Percentiles rank a stretch among this genome's conserved stretches.
Evolutionary conservation across 2,888 invertebrate genomes (phyloP).

Genomic region (Lasius platythorax): DNA sequence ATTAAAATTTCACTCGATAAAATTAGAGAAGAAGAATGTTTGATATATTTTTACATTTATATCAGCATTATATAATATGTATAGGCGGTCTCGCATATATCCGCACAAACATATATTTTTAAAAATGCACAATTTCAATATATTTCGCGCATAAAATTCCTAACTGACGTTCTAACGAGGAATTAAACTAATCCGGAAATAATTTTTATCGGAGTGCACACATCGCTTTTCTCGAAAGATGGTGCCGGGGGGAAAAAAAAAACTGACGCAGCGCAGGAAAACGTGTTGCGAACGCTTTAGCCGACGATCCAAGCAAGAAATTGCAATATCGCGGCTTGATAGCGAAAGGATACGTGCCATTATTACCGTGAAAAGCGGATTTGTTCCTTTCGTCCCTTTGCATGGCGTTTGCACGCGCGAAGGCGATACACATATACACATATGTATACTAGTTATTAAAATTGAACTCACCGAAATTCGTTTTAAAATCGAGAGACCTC

Average conservation of each 20-base stretch:
- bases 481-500: slow-evolving; percentile 17
- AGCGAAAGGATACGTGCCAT: slow-evolving; percentile 56
- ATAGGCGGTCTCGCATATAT: neutral
- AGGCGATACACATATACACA: neutral
- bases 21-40: neutral
- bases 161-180: neutral
- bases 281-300: slow-evolving; percentile 49
- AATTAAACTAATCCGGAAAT: slow-evolving; percentile 35
- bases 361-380: slow-evolving; percentile 57
- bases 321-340: slow-evolving; percentile 57
- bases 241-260: slow-evolving; percentile 10
- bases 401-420: slow-evolving; percentile 12
- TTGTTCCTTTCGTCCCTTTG: slow-evolving; percentile 49
- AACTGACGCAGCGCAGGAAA: slow-evolving; percentile 25
- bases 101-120: neutral
- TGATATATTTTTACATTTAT: neutral
- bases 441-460: slow-evolving; percentile 33
- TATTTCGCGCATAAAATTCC: neutral
- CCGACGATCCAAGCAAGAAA: slow-evolving; percentile 56
- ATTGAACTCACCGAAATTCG: slow-evolving; percentile 17
- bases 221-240: neutral
- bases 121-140: slow-evolving; percentile 10
- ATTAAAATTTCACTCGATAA: neutral
- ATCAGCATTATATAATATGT: neutral
- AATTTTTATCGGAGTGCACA: slow-evolving; percentile 35